Evolutionary conservation across 2,888 invertebrate species (phyloP).

Genomic region (Neoaliturus tenellus): DNA sequence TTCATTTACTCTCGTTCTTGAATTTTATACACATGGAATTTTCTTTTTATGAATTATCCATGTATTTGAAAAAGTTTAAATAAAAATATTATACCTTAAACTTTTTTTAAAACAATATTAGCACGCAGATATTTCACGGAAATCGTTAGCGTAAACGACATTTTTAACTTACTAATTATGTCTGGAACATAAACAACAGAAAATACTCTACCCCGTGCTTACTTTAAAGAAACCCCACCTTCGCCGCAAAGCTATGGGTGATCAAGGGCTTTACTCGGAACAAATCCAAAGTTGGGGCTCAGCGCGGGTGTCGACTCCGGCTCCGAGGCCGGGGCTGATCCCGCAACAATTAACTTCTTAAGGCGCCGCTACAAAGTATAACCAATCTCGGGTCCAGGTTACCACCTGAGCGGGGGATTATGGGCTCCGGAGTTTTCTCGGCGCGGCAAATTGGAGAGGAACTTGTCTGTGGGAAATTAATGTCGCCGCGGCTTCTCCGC

Average conservation of each 20-base stretch:
- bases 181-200: too few species aligned
- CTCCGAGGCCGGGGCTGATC: not conserved
- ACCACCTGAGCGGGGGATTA: constrained; percentile 32
- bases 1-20: too few species aligned
- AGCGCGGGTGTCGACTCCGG: not conserved
- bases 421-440: constrained; percentile 21
- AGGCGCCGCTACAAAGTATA: constrained; percentile 55
- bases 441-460: constrained; percentile 41
- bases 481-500: constrained; percentile 30
- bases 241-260: not conserved
- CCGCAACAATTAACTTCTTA: constrained; percentile 56
- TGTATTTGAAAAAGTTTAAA: too few species aligned
- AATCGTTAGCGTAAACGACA: too few species aligned
- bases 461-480: constrained; percentile 40
- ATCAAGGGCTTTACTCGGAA: not conserved
- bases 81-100: too few species aligned
- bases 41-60: too few species aligned
- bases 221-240: too few species aligned
- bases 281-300: not conserved
- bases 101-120: too few species aligned
- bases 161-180: too few species aligned
- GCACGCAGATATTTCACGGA: too few species aligned
- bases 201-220: too few species aligned
- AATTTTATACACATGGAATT: too few species aligned
- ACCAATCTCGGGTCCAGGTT: constrained; percentile 41